Percentiles rank a stretch among this genome's conserved stretches.
Conservation (phyloP, 2,888 invertebrate species). For the Caenorhabditis sp. region DNA sequence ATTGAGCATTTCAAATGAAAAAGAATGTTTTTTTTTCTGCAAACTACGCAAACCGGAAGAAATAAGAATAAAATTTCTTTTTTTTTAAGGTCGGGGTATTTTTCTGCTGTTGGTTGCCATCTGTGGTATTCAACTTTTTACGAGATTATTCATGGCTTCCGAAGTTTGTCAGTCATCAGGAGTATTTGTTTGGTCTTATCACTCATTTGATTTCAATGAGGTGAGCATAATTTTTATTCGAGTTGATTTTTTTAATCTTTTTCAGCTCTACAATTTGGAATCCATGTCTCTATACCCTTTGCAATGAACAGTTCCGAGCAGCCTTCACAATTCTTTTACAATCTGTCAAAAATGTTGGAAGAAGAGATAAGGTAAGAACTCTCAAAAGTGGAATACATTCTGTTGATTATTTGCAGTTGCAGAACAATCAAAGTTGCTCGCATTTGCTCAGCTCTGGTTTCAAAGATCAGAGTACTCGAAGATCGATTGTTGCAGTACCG, state of each 20-base stretch:
- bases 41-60: not conserved
- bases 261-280: conserved; percentile 66
- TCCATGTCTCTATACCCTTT: conserved; percentile 63
- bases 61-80: not conserved
- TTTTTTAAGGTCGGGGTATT: conserved; percentile 79
- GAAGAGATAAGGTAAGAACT: conserved; percentile 30
- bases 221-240: conserved; percentile 27
- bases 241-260: not conserved
- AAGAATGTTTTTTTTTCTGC: not conserved
- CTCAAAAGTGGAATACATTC: too few species aligned
- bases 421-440: conserved; percentile 29
- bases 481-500: conserved; percentile 21
- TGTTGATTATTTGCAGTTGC: conserved; percentile 8
- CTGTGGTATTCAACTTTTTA: conserved; percentile 68
- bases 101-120: conserved; percentile 82
- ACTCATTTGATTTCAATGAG: conserved; percentile 70
- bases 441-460: conserved; percentile 25
- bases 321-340: conserved; percentile 58
- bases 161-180: conserved; percentile 53
- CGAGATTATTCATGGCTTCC: conserved; percentile 67
- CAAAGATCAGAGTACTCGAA: conserved; percentile 21
- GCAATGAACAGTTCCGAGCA: conserved; percentile 68
- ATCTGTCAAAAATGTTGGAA: conserved; percentile 29
- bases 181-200: conserved; percentile 66
- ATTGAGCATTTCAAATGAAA: not conserved